Base-by-base conservation (phyloP, 1,140 invertebrate species). In the Drosophila paulistorum region DNA sequence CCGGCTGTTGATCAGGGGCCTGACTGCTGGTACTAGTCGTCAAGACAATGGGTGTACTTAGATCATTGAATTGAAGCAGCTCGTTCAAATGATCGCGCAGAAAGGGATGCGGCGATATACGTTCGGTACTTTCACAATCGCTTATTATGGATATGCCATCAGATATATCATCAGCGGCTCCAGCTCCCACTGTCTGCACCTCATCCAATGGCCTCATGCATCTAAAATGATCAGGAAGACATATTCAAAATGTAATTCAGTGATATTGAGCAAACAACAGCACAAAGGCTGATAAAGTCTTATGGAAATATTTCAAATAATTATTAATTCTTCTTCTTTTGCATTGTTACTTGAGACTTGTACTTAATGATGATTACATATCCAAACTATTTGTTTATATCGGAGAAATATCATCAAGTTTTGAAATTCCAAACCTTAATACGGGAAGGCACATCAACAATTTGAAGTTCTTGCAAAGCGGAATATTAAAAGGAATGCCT, bases 131-230 rank as follows among this genome's bases (percentile, higher is more conserved):
- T 59, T 91, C 90, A 60, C 90, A 91, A 39, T 91, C 90, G 59
- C 90, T 91, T 33, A 91, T 91, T 58, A 91, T 90, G 23, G 90
- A 91, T 20, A 91, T 91, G n/a, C 90, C 90, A 73, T 91, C 90
- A 2, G 90, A 91, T 17, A 90, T 60, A 37, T 91, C 90, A 64
- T 91, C 90, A 26, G 45, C 45, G 0, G 45, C 45, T 23, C 45
- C 45, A 1, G 45, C 45, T 23, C 45, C 45, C 17, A 51, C 13
- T 23, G 65, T 58, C 41, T 69, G 84, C 13, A 68, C 41, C 57
- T 90, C 86, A 2, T 90, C 78, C n/a, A 65, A 39, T 51, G 68
- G 64, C 58, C 41, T 70, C 37, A 63, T 78, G 82, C 71, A 67
- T 67, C 77, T 85, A 33, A 7, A 30, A 5, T 4, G 14, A 30